Base-by-base conservation (phyloP, 1,140 invertebrate genomes). In the Psix sp. region DNA sequence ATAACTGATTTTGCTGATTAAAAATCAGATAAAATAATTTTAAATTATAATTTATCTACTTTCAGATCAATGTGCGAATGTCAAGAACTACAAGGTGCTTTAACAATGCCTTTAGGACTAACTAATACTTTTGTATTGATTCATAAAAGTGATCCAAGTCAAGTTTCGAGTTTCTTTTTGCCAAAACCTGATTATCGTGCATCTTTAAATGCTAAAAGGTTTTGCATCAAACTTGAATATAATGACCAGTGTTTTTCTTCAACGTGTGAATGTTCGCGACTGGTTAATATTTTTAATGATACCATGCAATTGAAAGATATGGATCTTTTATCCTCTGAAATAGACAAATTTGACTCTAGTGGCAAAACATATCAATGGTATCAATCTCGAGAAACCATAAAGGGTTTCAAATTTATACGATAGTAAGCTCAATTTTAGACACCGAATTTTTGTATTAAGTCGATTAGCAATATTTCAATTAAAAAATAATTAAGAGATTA, bases 41-140 rank as follows among this genome's bases (percentile, higher is more conserved):
- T 4, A 4, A 7, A 24, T 24, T 4, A 24, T 24, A 24, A n/a
- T 24, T 24, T 13, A 17, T 56, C 62, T 62, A 3, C 46, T 81
- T 68, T 21, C 42, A 87, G 86, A 33, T 83, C 83, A 3, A 78
- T 87, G 48, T 52, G 82, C 14, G 75, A 81, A 24, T 82, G 79
- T 48, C 6, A 59, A n/a, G 82, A 85, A 56, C 83, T 87, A 49
- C 85, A 87, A 70, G 54, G 81, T n/a, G 81, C 80, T 5, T 78
- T 87, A 51, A 77, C 62, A 13, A 17, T 56, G 14, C 84, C 85
- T 21, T 56, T 82, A 7, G 78, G 63, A 21, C 74, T 71, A 0
- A 87, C 85, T 15, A 87, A 86, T 24, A 86, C 84, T 0, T 87
- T 87, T 59, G 46, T 87, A 3, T 57, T 87, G 29, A 17, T 87